Percentiles rank a stretch among this genome's conserved stretches.
Conservation (phyloP, 1,140 invertebrate genomes). For the Calliphora vicina region DNA sequence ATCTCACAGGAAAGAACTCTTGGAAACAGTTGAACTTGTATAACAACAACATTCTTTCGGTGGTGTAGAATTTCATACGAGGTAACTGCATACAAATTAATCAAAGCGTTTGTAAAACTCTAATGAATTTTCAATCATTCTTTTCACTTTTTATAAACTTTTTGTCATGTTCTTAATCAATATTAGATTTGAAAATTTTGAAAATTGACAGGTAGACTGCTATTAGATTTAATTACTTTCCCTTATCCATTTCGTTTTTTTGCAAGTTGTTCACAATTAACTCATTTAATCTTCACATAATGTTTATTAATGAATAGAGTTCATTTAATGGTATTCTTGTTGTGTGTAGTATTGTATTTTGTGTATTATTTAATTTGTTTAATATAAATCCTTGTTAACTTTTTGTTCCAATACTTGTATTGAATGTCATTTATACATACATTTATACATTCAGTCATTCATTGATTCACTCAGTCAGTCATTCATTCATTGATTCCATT, state of each 20-base stretch:
- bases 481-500: neutral
- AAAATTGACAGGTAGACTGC: neutral
- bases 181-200: neutral
- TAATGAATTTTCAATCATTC: too few relatives aligned
- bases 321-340: neutral
- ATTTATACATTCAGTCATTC: neutral
- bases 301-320: neutral
- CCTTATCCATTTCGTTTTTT: neutral
- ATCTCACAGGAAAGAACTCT: too few relatives aligned
- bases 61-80: too few relatives aligned
- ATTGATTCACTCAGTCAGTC: neutral
- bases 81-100: too few relatives aligned
- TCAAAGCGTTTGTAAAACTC: too few relatives aligned
- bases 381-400: neutral
- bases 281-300: neutral
- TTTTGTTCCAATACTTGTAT: neutral
- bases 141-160: too few relatives aligned
- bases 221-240: neutral
- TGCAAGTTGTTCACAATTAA: neutral
- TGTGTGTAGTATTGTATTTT: too few relatives aligned
- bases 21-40: too few relatives aligned
- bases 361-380: neutral
- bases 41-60: too few relatives aligned
- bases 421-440: neutral
- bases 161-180: neutral